Percentiles rank a stretch among this genome's conserved stretches.
These are phyloP conservation scores for Wiebesia pumilae DNA, from an alignment of 1,140 invertebrate species.

Conservation along the genomic window DNA sequence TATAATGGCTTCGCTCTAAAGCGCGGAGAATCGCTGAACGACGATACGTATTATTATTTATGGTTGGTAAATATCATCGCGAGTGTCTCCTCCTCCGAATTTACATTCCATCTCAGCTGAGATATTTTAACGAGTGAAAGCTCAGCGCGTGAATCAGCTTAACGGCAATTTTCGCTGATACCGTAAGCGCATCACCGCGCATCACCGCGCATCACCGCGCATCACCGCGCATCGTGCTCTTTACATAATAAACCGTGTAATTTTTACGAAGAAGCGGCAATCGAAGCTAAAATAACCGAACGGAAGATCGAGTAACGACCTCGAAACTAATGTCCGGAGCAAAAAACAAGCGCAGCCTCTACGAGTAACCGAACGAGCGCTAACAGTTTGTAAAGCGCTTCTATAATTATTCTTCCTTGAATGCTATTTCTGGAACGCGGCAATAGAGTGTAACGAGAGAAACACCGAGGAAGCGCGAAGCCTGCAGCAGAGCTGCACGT, in stretches of 20 bases:
- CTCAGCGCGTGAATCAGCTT: no score
- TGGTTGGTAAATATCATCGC: background rate
- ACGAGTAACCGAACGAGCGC: background rate
- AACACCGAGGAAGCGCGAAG: background rate
- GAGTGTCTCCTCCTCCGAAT: no score
- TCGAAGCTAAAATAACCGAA: background rate
- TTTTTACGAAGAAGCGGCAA: background rate
- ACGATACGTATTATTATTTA: background rate
- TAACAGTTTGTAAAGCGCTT: conserved; percentile 11
- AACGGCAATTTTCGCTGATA: no score
- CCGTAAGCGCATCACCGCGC: no score
- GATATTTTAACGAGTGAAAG: no score
- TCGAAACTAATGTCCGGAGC: background rate
- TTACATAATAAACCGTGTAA: background rate
- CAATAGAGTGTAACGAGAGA: conserved; percentile 1
- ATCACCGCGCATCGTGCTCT: no score
- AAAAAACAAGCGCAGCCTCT: background rate
- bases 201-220: no score
- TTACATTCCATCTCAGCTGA: no score
- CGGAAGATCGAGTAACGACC: background rate
- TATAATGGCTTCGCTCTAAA: no score
- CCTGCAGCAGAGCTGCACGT: background rate
- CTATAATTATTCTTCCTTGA: conserved; percentile 9
- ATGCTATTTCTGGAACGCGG: background rate
- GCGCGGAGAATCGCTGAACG: no score